These are phyloP conservation scores for Enteromius radiatus DNA, from an alignment of 2,797 vertebrate species.

Conservation along the genomic window DNA sequence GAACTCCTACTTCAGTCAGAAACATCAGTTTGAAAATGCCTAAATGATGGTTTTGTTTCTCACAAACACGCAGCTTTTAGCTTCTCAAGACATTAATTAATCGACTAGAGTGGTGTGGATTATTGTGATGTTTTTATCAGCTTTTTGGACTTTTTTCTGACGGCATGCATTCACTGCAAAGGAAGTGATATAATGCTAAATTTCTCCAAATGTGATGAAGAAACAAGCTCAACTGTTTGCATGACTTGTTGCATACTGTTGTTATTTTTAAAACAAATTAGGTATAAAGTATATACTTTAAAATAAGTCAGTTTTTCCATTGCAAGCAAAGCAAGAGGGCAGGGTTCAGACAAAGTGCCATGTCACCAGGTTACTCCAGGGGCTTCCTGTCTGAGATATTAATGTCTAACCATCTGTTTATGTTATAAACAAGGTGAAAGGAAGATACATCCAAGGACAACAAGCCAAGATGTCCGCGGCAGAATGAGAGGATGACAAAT, in stretches of 20 bases:
- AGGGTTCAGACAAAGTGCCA: constrained; percentile 14
- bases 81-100: not conserved
- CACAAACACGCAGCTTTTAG: not conserved
- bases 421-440: constrained; percentile 38
- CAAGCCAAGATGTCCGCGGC: not conserved
- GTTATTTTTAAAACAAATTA: not conserved
- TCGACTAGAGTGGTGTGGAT: not conserved
- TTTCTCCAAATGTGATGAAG: not conserved
- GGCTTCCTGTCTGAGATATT: constrained; percentile 34
- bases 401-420: constrained; percentile 39
- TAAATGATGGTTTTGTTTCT: not conserved
- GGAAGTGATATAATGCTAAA: not conserved
- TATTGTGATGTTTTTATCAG: not conserved
- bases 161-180: not conserved
- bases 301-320: constrained; percentile 1
- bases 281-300: not conserved
- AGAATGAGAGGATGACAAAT: not conserved
- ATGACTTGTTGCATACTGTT: not conserved
- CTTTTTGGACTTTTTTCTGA: not conserved
- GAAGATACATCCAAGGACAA: constrained; percentile 13
- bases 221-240: not conserved
- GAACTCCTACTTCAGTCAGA: too few species aligned
- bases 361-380: constrained; percentile 35
- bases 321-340: constrained; percentile 5
- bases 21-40: not conserved